A percentile compares a stretch with the other conserved stretches of the same genome.
These are phyloP conservation scores for Meta bourneti DNA, from an alignment of 2,888 invertebrate genomes.

Conservation along the genomic window DNA sequence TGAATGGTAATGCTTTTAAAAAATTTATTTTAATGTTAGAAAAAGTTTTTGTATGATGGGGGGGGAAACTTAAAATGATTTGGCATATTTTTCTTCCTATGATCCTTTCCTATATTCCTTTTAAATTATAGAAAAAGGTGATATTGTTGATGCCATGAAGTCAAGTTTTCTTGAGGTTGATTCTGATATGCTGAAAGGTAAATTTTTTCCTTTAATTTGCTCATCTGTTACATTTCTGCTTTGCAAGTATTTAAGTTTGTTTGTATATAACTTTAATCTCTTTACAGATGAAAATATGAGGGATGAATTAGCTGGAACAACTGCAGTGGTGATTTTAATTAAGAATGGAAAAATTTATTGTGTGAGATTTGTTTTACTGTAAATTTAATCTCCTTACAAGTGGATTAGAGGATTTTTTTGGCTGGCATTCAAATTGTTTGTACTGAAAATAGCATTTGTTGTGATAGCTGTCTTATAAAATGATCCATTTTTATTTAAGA, in stretches of 20 bases:
- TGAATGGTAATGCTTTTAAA: no score
- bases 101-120: slow-evolving; percentile 5
- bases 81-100: background rate
- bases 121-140: slow-evolving; percentile 84
- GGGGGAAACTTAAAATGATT: no score
- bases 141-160: slow-evolving; percentile 91
- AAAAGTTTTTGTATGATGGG: no score
- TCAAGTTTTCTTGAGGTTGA: slow-evolving; percentile 95
- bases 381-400: background rate
- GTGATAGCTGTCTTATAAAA: background rate
- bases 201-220: background rate
- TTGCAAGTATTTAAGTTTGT: background rate
- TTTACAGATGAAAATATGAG: slow-evolving; percentile 89
- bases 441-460: background rate
- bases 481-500: background rate
- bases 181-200: slow-evolving; percentile 90
- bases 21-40: no score
- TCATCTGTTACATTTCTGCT: background rate
- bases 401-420: background rate
- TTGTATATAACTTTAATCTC: background rate
- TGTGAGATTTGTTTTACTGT: slow-evolving; percentile 82
- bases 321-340: slow-evolving; percentile 83
- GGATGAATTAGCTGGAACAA: slow-evolving; percentile 88
- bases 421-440: no score
- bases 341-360: slow-evolving; percentile 93